These are phyloP conservation scores for Tholera decimalis DNA, from an alignment of 2,888 invertebrate species.

Conservation along the genomic window DNA sequence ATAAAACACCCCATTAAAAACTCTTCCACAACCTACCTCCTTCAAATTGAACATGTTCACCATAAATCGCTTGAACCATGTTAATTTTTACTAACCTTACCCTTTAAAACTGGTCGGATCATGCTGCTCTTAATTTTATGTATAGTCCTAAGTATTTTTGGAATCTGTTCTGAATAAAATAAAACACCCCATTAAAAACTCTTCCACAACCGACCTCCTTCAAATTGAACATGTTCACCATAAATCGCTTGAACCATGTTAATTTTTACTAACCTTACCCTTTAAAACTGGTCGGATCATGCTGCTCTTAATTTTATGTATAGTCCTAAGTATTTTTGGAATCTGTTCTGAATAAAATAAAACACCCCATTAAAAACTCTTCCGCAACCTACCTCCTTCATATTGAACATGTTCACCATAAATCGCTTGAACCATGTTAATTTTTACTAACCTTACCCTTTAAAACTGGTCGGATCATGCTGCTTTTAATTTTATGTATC, in stretches of 20 bases:
- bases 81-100: too few species aligned
- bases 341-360: not conserved
- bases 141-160: not conserved
- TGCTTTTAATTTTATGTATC: conserved; percentile 34
- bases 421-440: conserved; percentile 28
- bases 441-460: conserved; percentile 52
- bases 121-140: too few species aligned
- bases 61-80: too few species aligned
- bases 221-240: conserved; percentile 30
- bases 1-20: too few species aligned
- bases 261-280: conserved; percentile 49
- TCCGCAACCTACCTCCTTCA: conserved; percentile 23
- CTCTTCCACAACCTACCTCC: too few species aligned
- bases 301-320: conserved; percentile 33
- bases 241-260: conserved; percentile 28
- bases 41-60: too few species aligned
- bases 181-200: conserved; percentile 8
- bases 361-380: conserved; percentile 9
- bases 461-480: conserved; percentile 37
- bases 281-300: conserved; percentile 43
- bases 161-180: not conserved
- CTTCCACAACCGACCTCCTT: conserved; percentile 24
- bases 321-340: not conserved
- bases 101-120: too few species aligned
- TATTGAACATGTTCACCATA: conserved; percentile 36